These are phyloP conservation scores for Calosoma granatense DNA, from an alignment of 1,140 invertebrate species.

Conservation along the genomic window DNA sequence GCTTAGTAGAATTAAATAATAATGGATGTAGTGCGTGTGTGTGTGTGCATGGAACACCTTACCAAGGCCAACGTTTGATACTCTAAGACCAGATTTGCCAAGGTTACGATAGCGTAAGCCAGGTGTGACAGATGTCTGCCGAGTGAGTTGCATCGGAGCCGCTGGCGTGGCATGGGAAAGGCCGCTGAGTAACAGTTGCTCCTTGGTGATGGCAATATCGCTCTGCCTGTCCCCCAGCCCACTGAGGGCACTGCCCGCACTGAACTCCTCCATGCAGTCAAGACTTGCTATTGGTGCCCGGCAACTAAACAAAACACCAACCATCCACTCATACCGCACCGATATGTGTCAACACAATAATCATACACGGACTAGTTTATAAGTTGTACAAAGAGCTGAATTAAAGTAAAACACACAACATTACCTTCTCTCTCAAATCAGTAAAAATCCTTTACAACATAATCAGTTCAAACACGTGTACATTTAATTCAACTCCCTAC, in stretches of 20 bases:
- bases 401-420: no score
- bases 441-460: no score
- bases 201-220: conserved; percentile 25
- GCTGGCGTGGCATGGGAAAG: conserved; percentile 32
- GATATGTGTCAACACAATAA: no score
- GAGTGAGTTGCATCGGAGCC: conserved; percentile 32
- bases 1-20: no score
- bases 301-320: conserved; percentile 57
- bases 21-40: background rate
- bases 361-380: no score
- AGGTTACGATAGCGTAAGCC: conserved; percentile 82
- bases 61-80: conserved; percentile 84
- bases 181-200: conserved; percentile 33
- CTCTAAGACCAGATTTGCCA: conserved; percentile 83
- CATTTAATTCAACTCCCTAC: no score
- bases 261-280: conserved; percentile 89
- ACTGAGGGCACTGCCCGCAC: conserved; percentile 42
- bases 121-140: conserved; percentile 52
- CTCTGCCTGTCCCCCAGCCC: conserved; percentile 23
- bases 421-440: no score
- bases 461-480: no score
- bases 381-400: no score
- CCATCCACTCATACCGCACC: no score
- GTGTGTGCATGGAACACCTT: conserved; percentile 27
- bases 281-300: conserved; percentile 81